Evolutionary conservation across 1,140 invertebrate genomes (phyloP).

Genomic region (Drosophila sproati): DNA sequence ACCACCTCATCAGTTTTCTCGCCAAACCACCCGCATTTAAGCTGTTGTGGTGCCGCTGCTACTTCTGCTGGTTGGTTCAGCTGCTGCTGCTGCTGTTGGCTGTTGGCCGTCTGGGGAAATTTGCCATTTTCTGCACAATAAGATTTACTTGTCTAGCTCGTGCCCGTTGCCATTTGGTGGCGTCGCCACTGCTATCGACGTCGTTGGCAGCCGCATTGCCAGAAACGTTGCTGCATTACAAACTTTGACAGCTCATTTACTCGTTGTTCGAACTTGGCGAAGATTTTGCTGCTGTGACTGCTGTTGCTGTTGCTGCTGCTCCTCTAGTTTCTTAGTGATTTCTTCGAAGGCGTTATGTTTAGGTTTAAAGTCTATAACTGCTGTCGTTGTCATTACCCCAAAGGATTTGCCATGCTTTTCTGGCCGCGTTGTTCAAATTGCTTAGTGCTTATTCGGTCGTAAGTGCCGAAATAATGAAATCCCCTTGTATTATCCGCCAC

Average conservation of each 20-base stretch:
- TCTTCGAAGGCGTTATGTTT: constrained; percentile 60
- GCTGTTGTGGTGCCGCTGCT: constrained; percentile 8
- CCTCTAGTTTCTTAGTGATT: constrained; percentile 29
- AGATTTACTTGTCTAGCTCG: constrained; percentile 83
- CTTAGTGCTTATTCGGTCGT: constrained; percentile 78
- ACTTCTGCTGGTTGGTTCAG: neutral
- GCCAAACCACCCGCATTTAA: constrained; percentile 25
- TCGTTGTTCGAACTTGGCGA: constrained; percentile 76
- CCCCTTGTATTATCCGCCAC: constrained; percentile 77
- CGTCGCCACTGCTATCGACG: constrained; percentile 22
- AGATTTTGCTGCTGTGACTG: constrained; percentile 17
- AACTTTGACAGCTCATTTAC: constrained; percentile 83
- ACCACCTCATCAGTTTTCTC: constrained; percentile 2
- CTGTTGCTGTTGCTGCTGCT: constrained; percentile 1
- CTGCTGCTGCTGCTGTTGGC: constrained; percentile 25
- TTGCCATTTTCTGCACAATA: constrained; percentile 83
- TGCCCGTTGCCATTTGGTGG: constrained; percentile 77
- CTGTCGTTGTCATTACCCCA: constrained; percentile 57
- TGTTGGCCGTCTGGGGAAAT: constrained; percentile 81
- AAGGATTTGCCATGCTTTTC: constrained; percentile 59
- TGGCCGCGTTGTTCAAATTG: constrained; percentile 64
- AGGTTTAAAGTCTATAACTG: constrained; percentile 76
- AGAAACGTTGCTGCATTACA: constrained; percentile 72
- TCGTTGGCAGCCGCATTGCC: constrained; percentile 39
- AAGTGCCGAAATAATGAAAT: constrained; percentile 83